These are phyloP conservation scores for Microplitis deprimator DNA, from an alignment of 2,888 invertebrate species.

Conservation along the genomic window DNA sequence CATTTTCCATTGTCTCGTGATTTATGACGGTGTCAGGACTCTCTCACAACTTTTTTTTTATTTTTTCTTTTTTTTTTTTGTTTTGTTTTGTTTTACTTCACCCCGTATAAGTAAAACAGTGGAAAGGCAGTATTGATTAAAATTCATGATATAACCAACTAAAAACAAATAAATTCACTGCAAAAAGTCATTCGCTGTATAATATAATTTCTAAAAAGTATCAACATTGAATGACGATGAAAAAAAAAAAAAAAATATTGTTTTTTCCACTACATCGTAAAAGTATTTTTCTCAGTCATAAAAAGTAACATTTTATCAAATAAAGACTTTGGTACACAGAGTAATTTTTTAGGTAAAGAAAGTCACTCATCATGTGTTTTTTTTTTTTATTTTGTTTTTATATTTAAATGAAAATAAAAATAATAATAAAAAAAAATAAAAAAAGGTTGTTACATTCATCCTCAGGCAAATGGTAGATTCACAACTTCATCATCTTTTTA, in stretches of 20 bases:
- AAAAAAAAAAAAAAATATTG: background rate
- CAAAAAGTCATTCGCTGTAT: background rate
- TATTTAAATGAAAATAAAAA: too few species aligned
- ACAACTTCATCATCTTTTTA: constrained; percentile 22
- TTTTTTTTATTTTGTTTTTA: too few species aligned
- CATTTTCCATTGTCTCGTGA: constrained; percentile 66
- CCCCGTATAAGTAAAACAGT: constrained; percentile 19
- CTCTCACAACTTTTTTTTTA: constrained; percentile 4
- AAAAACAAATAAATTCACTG: background rate
- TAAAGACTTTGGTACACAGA: constrained; percentile 37
- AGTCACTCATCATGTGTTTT: constrained; percentile 49
- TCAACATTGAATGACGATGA: background rate
- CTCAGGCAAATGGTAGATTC: constrained; percentile 5
- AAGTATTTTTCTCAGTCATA: too few species aligned
- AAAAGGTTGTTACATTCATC: background rate
- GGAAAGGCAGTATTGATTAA: constrained; percentile 46
- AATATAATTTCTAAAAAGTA: constrained; percentile 7
- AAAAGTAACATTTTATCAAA: constrained; percentile 13
- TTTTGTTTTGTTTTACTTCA: too few species aligned
- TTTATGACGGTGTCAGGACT: constrained; percentile 56
- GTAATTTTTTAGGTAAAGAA: constrained; percentile 61
- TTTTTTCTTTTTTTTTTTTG: too few species aligned
- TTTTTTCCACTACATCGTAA: too few species aligned
- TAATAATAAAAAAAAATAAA: too few species aligned
- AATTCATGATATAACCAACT: constrained; percentile 35